Conservation (phyloP, 2,113 vertebrate species). For the Nibea coibor region DNA sequence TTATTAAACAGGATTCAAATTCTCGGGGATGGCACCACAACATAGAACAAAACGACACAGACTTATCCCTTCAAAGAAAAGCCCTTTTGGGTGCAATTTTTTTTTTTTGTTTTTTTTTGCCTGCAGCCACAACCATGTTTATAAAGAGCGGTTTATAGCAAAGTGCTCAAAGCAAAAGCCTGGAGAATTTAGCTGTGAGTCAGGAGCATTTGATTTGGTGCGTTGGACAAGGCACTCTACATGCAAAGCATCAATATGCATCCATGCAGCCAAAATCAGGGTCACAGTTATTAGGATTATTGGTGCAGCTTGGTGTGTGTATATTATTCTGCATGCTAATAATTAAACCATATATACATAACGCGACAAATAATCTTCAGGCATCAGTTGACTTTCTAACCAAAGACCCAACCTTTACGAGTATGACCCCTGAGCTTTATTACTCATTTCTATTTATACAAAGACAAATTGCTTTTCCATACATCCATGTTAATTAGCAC, state of each 20-base stretch:
- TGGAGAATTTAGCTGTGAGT: not conserved
- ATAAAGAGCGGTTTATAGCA: constrained; percentile 3
- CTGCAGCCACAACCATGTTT: constrained; percentile 5
- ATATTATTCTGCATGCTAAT: constrained; percentile 8
- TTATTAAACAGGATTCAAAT: not conserved
- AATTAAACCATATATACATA: not conserved
- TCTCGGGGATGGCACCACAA: not conserved
- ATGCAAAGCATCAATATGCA: constrained; percentile 12
- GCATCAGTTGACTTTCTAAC: not conserved
- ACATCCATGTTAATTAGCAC: constrained; percentile 43
- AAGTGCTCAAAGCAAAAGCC: not conserved
- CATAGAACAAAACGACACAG: not conserved
- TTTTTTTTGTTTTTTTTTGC: not conserved
- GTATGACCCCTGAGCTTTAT: not conserved
- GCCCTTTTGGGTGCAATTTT: not conserved
- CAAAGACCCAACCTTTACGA: not conserved
- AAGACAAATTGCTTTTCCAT: constrained; percentile 7
- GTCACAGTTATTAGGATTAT: not conserved
- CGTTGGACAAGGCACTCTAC: not conserved
- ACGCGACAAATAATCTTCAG: not conserved
- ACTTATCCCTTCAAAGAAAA: constrained; percentile 5
- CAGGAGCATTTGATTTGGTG: not conserved
- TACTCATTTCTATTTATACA: constrained; percentile 2
- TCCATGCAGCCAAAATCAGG: not conserved
- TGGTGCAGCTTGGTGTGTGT: not conserved